Percentiles rank a stretch among this genome's conserved stretches.
phyloP scores from a whole-genome alignment of 1,140 invertebrate genomes.

The Thaumatotibia leucotreta region DNA sequence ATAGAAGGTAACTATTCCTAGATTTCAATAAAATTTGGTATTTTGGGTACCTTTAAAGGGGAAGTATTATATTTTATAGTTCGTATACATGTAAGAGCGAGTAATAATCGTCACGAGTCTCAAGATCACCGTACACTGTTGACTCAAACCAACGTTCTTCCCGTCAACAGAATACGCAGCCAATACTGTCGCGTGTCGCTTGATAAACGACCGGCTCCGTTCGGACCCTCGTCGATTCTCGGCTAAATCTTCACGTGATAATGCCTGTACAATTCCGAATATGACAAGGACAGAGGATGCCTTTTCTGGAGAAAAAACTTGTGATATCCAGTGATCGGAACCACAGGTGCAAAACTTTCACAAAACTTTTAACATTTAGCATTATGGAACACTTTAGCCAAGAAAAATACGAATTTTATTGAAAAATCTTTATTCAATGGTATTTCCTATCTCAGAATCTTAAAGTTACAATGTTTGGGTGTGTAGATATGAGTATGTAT shows the following conservation, averaged over 20 bases:
- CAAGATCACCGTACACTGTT: neutral
- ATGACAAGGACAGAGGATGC: neutral
- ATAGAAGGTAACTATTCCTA: too few relatives aligned
- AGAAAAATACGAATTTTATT: too few relatives aligned
- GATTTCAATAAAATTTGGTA: neutral
- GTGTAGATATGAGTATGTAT: too few relatives aligned
- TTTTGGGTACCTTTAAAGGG: too few relatives aligned
- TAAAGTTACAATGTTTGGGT: too few relatives aligned
- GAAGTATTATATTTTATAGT: too few relatives aligned
- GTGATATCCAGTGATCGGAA: neutral
- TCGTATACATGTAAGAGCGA: too few relatives aligned
- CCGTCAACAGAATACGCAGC: neutral
- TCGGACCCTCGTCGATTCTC: slow-evolving; percentile 4
- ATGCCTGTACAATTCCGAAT: neutral
- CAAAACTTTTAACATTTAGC: too few relatives aligned
- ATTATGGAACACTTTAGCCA: too few relatives aligned
- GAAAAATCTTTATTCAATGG: too few relatives aligned
- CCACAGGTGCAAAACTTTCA: neutral
- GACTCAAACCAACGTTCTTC: neutral
- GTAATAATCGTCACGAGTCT: neutral
- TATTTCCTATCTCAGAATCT: too few relatives aligned
- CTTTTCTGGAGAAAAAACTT: too few relatives aligned
- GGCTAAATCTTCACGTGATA: neutral
- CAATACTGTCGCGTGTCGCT: slow-evolving; percentile 21
- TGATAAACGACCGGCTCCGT: slow-evolving; percentile 24